Evolutionary conservation across 2,113 vertebrate genomes (phyloP).

Genomic region (Mobula birostris): DNA sequence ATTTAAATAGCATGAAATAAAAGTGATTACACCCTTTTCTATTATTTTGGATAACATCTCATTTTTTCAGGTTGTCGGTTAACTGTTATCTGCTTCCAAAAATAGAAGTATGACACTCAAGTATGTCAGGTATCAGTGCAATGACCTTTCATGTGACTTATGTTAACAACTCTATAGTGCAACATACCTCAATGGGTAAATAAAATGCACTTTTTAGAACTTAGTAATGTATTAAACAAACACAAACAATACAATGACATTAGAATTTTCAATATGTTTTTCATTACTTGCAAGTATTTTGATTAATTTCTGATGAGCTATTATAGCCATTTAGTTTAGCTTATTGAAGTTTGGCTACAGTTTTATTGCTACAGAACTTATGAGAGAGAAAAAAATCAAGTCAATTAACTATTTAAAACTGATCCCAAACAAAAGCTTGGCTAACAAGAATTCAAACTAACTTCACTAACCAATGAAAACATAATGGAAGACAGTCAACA

Average conservation of each 20-base stretch:
- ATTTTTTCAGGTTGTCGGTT: background rate
- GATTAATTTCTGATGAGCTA: background rate
- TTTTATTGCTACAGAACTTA: background rate
- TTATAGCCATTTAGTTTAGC: background rate
- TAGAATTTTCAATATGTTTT: background rate
- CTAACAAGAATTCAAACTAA: background rate
- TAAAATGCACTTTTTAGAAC: background rate
- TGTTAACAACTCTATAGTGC: background rate
- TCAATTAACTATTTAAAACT: background rate
- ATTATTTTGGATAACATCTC: background rate
- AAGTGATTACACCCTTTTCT: background rate
- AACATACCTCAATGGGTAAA: background rate
- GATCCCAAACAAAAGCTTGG: background rate
- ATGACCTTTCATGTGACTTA: background rate
- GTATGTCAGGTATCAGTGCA: slow-evolving; percentile 2
- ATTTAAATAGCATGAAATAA: background rate
- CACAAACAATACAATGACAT: background rate
- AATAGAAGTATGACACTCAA: background rate
- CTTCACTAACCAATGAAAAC: background rate
- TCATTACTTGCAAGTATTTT: background rate
- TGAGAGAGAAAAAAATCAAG: background rate
- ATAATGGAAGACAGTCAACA: background rate
- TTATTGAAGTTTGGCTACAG: background rate
- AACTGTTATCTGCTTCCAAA: background rate
- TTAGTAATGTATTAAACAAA: background rate